phyloP scores from a whole-genome alignment of 2,797 vertebrate genomes.

The Sciurus vulgaris region DNA sequence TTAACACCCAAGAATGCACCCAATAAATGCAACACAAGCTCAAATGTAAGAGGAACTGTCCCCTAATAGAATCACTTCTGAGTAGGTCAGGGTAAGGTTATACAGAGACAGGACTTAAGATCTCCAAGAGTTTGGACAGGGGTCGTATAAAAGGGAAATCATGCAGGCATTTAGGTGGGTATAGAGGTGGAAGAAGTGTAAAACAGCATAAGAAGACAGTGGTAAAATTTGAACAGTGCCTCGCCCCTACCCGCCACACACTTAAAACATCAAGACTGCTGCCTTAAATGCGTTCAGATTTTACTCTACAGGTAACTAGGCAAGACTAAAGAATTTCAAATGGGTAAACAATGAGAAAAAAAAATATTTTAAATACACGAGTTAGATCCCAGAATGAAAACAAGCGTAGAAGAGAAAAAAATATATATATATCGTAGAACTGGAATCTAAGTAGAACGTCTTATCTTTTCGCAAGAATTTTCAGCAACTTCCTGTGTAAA shows the following conservation, averaged over 20 bases:
- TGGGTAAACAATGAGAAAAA: background rate
- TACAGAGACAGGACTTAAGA: background rate
- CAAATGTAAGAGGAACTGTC: background rate
- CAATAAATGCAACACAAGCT: background rate
- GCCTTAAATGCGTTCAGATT: background rate
- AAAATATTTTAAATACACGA: background rate
- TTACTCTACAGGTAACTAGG: background rate
- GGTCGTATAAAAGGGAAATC: background rate
- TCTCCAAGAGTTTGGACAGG: background rate
- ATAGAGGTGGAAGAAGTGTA: background rate
- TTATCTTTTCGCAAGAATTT: background rate
- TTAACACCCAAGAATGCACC: background rate
- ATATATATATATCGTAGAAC: too few relatives aligned
- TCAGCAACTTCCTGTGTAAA: background rate
- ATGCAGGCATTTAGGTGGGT: background rate
- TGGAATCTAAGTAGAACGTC: background rate
- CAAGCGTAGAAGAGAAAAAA: background rate
- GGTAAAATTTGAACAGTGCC: background rate
- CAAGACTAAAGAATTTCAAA: background rate
- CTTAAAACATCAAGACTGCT: background rate
- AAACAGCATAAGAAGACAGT: background rate
- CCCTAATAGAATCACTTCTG: background rate
- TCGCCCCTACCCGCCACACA: rapidly evolving
- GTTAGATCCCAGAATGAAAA: background rate
- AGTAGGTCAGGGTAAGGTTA: background rate